phyloP scores from a whole-genome alignment of 2,888 invertebrate genomes.

The Mamestra brassicae region DNA sequence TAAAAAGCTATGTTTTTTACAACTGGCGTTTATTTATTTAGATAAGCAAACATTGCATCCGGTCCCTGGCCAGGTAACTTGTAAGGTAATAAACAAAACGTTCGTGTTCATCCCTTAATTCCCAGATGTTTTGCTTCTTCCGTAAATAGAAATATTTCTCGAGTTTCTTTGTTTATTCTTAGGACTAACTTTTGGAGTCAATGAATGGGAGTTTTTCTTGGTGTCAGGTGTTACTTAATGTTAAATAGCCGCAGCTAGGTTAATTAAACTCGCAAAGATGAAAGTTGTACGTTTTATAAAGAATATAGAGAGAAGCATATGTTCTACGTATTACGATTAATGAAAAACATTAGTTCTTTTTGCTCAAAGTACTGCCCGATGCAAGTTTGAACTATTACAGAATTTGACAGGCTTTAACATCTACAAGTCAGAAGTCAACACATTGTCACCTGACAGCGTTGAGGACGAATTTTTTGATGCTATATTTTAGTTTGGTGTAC shows the following conservation, averaged over 20 bases:
- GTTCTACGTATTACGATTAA: not conserved
- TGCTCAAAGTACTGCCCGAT: not conserved
- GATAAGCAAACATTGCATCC: conserved; percentile 74
- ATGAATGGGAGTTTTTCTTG: not conserved
- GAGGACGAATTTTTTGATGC: too few relatives aligned
- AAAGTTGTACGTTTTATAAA: not conserved
- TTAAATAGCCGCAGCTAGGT: not conserved
- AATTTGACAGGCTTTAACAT: not conserved
- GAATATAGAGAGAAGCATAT: too few relatives aligned
- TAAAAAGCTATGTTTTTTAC: conserved; percentile 16
- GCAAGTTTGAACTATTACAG: not conserved
- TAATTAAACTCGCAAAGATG: not conserved
- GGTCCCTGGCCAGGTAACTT: conserved; percentile 76
- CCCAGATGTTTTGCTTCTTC: conserved; percentile 52
- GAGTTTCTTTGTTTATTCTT: conserved; percentile 33
- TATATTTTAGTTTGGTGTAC: too few relatives aligned
- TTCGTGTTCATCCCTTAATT: conserved; percentile 51
- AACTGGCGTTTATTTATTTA: conserved; percentile 33
- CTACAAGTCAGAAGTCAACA: not conserved
- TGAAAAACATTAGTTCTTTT: too few relatives aligned
- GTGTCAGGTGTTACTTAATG: not conserved
- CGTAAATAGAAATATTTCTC: conserved; percentile 51
- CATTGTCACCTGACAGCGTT: too few relatives aligned
- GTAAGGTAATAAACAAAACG: conserved; percentile 73
- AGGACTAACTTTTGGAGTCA: conserved; percentile 29